These are phyloP conservation scores for Leucania comma DNA, from an alignment of 2,888 invertebrate genomes.

Conservation along the genomic window DNA sequence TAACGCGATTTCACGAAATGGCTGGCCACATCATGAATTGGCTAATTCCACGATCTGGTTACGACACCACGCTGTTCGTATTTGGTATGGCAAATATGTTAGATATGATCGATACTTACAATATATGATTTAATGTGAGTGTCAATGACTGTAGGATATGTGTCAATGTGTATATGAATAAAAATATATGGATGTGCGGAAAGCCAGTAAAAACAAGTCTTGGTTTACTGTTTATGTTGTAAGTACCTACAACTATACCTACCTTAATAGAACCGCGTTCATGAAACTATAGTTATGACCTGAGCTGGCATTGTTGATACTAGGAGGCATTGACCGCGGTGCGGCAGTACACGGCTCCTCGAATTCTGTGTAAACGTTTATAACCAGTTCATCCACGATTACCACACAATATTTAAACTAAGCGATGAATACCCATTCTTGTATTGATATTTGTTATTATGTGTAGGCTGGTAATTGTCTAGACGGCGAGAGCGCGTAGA, in stretches of 20 bases:
- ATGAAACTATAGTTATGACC: constrained; percentile 49
- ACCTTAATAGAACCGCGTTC: constrained; percentile 21
- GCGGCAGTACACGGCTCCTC: constrained; percentile 26
- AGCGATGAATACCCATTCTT: constrained; percentile 60
- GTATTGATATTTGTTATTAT: constrained; percentile 82
- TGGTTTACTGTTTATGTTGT: background rate
- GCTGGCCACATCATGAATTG: background rate
- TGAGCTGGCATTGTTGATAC: constrained; percentile 43
- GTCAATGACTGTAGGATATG: background rate
- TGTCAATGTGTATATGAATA: background rate
- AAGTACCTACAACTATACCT: background rate
- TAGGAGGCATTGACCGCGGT: constrained; percentile 54
- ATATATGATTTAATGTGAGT: background rate
- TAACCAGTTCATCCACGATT: constrained; percentile 62
- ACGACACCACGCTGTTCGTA: background rate
- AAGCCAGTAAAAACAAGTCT: background rate
- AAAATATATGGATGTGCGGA: background rate
- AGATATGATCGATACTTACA: background rate
- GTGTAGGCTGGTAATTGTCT: constrained; percentile 74
- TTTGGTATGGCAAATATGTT: constrained; percentile 2
- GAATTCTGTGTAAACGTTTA: constrained; percentile 50
- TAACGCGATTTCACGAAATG: background rate
- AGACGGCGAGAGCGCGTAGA: constrained; percentile 65
- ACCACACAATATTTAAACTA: constrained; percentile 62
- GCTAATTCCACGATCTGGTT: constrained; percentile 1